These are phyloP conservation scores for Nysson spinosus DNA, from an alignment of 2,888 invertebrate species.

Conservation along the genomic window DNA sequence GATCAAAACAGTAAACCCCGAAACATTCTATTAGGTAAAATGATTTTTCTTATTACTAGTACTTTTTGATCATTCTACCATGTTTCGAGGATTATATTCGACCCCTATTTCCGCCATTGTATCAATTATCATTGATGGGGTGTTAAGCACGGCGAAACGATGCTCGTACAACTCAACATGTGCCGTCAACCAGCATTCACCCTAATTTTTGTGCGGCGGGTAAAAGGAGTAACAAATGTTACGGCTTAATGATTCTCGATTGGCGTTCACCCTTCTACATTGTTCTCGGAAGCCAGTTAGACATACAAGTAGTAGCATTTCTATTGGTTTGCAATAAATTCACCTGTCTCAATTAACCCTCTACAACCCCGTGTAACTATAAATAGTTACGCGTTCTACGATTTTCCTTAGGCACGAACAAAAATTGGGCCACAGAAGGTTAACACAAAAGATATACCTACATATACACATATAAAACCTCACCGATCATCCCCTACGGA, in stretches of 20 bases:
- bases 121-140: slow-evolving; percentile 54
- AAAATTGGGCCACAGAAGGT: no score
- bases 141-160: slow-evolving; percentile 53
- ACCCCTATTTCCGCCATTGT: slow-evolving; percentile 17
- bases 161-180: slow-evolving; percentile 57
- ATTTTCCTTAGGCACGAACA: no score
- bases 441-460: no score
- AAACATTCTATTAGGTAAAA: no score
- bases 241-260: slow-evolving; percentile 26
- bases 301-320: no score
- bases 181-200: slow-evolving; percentile 41
- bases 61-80: not conserved
- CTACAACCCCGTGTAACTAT: no score
- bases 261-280: slow-evolving; percentile 18
- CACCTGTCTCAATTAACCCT: no score
- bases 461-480: no score
- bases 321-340: not conserved
- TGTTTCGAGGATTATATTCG: not conserved
- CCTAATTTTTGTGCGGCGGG: slow-evolving; percentile 22
- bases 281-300: slow-evolving; percentile 13
- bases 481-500: no score
- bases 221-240: slow-evolving; percentile 9
- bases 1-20: no score
- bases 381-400: no score
- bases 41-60: no score